Base-by-base conservation (phyloP, 1,140 invertebrate species). In the Eciton burchellii region DNA sequence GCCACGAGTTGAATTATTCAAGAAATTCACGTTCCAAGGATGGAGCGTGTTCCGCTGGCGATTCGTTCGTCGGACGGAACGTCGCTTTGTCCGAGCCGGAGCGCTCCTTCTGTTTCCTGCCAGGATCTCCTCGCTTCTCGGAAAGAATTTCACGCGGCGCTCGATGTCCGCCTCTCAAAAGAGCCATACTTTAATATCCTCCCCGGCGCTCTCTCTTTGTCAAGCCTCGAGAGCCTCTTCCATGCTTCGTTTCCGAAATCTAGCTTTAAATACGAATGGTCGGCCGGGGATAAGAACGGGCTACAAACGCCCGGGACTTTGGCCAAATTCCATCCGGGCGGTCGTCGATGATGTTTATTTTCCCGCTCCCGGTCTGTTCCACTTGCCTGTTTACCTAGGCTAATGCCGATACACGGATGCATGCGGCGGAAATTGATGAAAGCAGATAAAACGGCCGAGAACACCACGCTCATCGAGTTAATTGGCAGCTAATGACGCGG, bases 221-320 rank as follows among this genome's bases (percentile, higher is more conserved):
- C 35, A 6, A 21, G n/a, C 45, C 63, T 45, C 11, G 16, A 6
- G 72, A 49, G 43, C 52, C 9, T 52, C 3, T 29, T 47, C 24
- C 41, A 29, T n/a, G 24, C 14, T 6, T 66, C 76, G 52, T 56
- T 19, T 71, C n/a, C 41, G 43, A 81, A 81, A 56, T 70, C n/a
- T 71, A 81, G 41, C 73, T 81, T 81, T 81, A 81, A 81, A 81
- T 71, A 81, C 57, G 65, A 81, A 79, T 79, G 49, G 74, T 24
- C 35, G 26, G 3, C 29, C 43, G n/a, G 11, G 35, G 76, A 81
- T 59, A 71, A 57, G 65, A 35, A 35, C 35, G 6, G n/a, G 41
- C 35, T 29, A 70, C 19, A 43, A 5, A 49, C 49, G 49, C 21
- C 24, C 5, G 19, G 14, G 26, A 65, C 19, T 41, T 65, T 52